phyloP scores from a whole-genome alignment of 2,888 invertebrate genomes.

The Nymphalis urticae region DNA sequence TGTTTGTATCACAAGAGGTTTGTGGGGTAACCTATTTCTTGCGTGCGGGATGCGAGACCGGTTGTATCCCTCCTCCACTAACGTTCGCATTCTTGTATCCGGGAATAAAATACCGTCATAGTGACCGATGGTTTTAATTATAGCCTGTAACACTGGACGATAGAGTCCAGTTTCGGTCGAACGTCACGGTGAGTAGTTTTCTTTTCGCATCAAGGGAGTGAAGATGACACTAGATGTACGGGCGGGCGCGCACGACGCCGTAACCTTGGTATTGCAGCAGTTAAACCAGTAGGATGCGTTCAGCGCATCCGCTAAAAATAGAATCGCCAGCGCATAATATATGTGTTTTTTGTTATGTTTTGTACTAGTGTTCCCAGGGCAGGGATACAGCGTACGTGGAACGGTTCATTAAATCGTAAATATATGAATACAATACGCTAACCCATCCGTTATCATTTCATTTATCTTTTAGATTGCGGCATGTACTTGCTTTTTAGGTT shows the following conservation, averaged over 20 bases:
- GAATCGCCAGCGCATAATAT: constrained; percentile 67
- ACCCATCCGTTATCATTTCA: constrained; percentile 46
- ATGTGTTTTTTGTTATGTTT: constrained; percentile 64
- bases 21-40: constrained; percentile 80
- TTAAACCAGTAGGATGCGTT: constrained; percentile 72
- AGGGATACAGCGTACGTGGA: constrained; percentile 57
- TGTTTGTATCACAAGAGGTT: constrained; percentile 76
- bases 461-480: constrained; percentile 35
- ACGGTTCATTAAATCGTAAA: constrained; percentile 66
- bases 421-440: constrained; percentile 45
- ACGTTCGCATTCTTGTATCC: constrained; percentile 64
- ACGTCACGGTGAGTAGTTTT: constrained; percentile 44
- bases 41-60: constrained; percentile 67
- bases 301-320: constrained; percentile 64
- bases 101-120: constrained; percentile 56
- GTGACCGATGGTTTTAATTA: constrained; percentile 27
- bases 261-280: constrained; percentile 78
- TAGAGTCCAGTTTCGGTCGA: constrained; percentile 48
- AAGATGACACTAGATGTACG: constrained; percentile 60
- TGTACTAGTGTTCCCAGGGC: constrained; percentile 64
- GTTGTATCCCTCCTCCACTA: constrained; percentile 48
- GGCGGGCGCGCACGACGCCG: constrained; percentile 49
- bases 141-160: constrained; percentile 41
- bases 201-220: constrained; percentile 52
- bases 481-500: constrained; percentile 11